These are phyloP conservation scores for Sceloporus undulatus DNA, from an alignment of 2,113 vertebrate species.

Conservation along the genomic window DNA sequence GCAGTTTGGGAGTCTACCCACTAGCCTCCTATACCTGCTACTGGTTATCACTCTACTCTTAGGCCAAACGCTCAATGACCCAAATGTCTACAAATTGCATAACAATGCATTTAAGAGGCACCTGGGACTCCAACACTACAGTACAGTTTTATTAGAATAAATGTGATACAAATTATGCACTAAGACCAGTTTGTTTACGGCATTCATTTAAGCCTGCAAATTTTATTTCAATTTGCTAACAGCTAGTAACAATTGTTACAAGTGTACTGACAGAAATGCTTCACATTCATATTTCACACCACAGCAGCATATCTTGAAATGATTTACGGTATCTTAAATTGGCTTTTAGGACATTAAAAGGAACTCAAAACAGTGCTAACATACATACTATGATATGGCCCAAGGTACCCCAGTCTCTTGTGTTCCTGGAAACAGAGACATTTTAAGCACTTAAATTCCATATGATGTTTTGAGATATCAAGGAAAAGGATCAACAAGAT, in stretches of 20 bases:
- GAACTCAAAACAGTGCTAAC: background rate
- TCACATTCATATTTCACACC: background rate
- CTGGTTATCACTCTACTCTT: background rate
- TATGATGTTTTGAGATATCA: background rate
- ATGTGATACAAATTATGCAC: background rate
- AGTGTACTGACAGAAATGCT: background rate
- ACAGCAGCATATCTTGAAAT: background rate
- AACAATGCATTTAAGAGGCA: background rate
- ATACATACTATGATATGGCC: background rate
- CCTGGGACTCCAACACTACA: background rate
- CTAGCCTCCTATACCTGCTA: background rate
- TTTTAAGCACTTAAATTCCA: background rate
- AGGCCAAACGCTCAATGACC: background rate
- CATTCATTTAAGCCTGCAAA: background rate
- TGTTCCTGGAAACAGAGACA: background rate
- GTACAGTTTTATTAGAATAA: background rate
- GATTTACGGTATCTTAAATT: background rate
- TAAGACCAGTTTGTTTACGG: background rate
- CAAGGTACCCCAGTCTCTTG: background rate
- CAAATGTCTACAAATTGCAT: background rate
- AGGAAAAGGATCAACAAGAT: background rate
- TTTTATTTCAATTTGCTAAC: conserved; percentile 14
- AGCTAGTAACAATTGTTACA: conserved; percentile 1
- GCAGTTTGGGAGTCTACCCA: background rate
- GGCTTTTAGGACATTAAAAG: conserved; percentile 1